Evolutionary conservation across 2,797 vertebrate species (phyloP), one percentile per base, ranked within the genome.

Genomic region (Eulemur rubriventer): DNA sequence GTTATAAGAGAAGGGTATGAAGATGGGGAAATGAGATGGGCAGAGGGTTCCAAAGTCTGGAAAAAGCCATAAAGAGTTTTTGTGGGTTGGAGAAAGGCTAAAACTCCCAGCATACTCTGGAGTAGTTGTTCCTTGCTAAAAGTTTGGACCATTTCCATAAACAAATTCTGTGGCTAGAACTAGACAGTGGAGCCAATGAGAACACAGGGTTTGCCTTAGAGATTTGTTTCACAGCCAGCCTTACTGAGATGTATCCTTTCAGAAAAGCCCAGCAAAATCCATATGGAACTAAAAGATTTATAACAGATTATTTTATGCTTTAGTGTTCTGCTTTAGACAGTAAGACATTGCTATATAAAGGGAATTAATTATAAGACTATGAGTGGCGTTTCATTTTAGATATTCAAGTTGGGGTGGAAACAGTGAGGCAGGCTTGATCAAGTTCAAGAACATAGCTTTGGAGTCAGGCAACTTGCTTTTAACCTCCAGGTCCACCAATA

Each of bases 231-330:
- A 83, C 55, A 73, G 65, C 55, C 88, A 65, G 0, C 28, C 24
- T 92, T 79, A n/a, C 82, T 43, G 59, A 86, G 81, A 72, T n/a
- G 41, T 30, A 80, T 57, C 73, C 48, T 82, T 95, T 89, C 10
- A 6, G 13, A 93, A 96, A 84, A 69, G 70, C 73, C 63, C 81
- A 96, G 72, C 8, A 61, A 96, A 94, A 81, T 7, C 48, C 57
- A 30, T 67, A 65, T 65, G 90, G 57, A 92, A 12, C 69, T n/a
- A 30, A 80, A 84, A 67, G 63, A 76, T 92, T 83, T 83, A 16
- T 82, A 76, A 61, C 38, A 46, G 57, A 59, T 81, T 85, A 63
- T 85, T 91, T 90, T 85, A 78, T 92, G 69, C 78, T 70, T 82
- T 35, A 65, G 22, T 76, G 48, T 72, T 78, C 83, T 87, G n/a